A percentile compares a stretch with the other conserved stretches of the same genome.
Evolutionary conservation across 2,113 vertebrate genomes (phyloP).

Genomic region (Phalacrocorax brasilianus): DNA sequence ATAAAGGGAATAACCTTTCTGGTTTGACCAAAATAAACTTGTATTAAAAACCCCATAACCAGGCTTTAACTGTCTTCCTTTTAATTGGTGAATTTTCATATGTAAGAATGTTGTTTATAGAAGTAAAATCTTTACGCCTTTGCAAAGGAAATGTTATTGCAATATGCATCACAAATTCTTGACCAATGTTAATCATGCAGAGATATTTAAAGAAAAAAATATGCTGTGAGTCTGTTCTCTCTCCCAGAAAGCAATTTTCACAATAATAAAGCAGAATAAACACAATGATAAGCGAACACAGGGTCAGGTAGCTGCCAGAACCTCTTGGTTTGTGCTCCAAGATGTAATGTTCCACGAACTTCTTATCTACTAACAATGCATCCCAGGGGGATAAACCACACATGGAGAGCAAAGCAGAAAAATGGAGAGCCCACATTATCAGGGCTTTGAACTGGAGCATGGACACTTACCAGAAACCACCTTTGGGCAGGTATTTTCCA

Average conservation of each 20-base stretch:
- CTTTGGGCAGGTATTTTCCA: neutral
- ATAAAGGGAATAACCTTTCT: neutral
- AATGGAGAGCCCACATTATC: neutral
- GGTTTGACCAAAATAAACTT: neutral
- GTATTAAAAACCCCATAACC: neutral
- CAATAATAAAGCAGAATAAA: neutral
- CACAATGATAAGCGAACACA: neutral
- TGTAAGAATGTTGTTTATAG: neutral
- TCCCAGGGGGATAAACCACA: neutral
- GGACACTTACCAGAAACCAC: neutral
- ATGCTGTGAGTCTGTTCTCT: neutral
- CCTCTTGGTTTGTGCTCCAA: neutral
- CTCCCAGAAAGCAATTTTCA: neutral
- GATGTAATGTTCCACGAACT: neutral
- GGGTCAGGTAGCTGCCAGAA: neutral
- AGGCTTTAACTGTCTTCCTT: neutral
- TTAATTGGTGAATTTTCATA: neutral
- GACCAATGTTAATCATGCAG: neutral
- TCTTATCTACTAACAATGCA: neutral
- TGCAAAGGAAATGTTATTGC: neutral
- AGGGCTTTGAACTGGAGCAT: neutral
- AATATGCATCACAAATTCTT: neutral
- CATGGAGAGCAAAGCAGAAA: neutral
- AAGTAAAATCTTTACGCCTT: neutral
- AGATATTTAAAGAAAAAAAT: neutral